A percentile compares a stretch with the other conserved stretches of the same genome.
Conservation (phyloP, 2,888 invertebrate genomes). For the Diaperis boleti region DNA sequence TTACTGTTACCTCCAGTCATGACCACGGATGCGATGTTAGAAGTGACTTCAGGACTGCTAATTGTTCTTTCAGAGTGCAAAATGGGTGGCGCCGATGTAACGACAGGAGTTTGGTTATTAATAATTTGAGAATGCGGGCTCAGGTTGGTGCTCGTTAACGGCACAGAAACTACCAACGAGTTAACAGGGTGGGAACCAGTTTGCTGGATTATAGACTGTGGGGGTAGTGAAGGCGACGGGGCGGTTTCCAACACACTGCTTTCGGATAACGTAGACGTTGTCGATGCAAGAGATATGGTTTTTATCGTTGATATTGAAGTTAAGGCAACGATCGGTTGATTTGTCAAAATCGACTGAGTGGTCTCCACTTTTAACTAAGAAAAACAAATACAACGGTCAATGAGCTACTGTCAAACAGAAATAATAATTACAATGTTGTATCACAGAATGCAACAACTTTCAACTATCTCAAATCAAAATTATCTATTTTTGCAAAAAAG, state of each 20-base stretch:
- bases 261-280: constrained; percentile 41
- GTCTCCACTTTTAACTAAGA: constrained; percentile 56
- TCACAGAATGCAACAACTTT: too few species aligned
- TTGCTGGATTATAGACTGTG: constrained; percentile 43
- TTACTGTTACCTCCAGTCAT: constrained; percentile 57
- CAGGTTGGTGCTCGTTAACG: constrained; percentile 69
- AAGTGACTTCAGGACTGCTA: constrained; percentile 19
- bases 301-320: constrained; percentile 59
- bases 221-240: constrained; percentile 43
- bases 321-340: constrained; percentile 60
- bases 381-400: constrained; percentile 10
- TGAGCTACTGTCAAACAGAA: background rate
- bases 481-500: too few species aligned
- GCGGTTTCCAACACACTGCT: constrained; percentile 49
- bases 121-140: constrained; percentile 61
- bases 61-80: constrained; percentile 14
- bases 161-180: constrained; percentile 74
- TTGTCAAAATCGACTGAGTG: constrained; percentile 57
- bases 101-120: constrained; percentile 57
- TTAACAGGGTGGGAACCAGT: constrained; percentile 47
- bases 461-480: too few species aligned
- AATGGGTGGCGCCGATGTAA: constrained; percentile 49
- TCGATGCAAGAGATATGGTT: constrained; percentile 47
- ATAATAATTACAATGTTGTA: background rate
- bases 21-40: constrained; percentile 36